These are phyloP conservation scores for Archivesica marissinica DNA, from an alignment of 1,140 invertebrate species.

Conservation along the genomic window DNA sequence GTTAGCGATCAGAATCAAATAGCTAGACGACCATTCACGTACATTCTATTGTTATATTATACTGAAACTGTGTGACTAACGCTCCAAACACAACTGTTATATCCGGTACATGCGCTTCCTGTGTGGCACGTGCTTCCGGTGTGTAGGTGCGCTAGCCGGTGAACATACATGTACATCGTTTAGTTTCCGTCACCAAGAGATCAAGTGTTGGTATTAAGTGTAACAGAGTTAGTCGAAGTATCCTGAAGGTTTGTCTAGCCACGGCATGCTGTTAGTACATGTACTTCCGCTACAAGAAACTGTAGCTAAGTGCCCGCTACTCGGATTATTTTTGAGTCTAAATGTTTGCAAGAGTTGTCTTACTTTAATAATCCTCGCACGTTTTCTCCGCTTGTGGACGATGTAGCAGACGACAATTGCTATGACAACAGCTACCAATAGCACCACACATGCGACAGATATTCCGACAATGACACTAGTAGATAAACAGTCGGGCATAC, in stretches of 20 bases:
- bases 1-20: too few relatives aligned
- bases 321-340: constrained; percentile 44
- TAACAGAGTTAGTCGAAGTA: constrained; percentile 14
- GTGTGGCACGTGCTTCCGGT: too few relatives aligned
- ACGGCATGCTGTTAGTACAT: constrained; percentile 37
- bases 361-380: constrained; percentile 61
- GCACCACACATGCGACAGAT: constrained; percentile 19
- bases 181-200: too few relatives aligned
- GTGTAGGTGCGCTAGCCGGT: too few relatives aligned
- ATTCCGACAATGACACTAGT: constrained; percentile 43
- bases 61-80: too few relatives aligned
- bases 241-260: constrained; percentile 37
- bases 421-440: constrained; percentile 33
- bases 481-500: constrained; percentile 49
- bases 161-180: too few relatives aligned
- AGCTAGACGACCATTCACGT: too few relatives aligned
- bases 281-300: neutral
- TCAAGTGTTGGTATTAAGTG: too few relatives aligned
- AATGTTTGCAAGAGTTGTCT: constrained; percentile 61
- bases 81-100: too few relatives aligned
- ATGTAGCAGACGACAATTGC: constrained; percentile 36
- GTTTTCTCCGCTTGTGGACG: constrained; percentile 7
- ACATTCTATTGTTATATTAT: too few relatives aligned
- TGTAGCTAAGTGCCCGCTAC: constrained; percentile 30
- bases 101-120: too few relatives aligned